A percentile compares a stretch with the other conserved stretches of the same genome.
phyloP scores from a whole-genome alignment of 2,113 vertebrate genomes.

The Sardina pilchardus region DNA sequence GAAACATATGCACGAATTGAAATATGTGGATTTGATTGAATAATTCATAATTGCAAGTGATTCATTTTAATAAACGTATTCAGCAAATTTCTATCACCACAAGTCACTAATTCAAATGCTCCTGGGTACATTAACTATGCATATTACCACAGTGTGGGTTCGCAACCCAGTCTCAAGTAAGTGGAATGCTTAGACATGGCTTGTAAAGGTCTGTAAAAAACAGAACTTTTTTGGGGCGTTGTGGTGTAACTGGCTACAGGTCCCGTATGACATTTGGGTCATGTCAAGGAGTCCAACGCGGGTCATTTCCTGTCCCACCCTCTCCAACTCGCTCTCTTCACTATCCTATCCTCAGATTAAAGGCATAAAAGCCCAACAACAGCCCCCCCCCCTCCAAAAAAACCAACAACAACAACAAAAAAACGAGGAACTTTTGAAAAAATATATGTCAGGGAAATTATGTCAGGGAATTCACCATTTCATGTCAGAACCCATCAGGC shows the following conservation, averaged over 20 bases:
- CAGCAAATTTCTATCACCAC: constrained; percentile 12
- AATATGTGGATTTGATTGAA: constrained; percentile 30
- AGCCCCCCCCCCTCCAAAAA: too few species aligned
- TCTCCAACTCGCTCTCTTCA: too few species aligned
- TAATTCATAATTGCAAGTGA: constrained; percentile 31
- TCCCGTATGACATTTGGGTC: too few species aligned
- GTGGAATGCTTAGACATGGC: neutral
- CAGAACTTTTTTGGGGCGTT: neutral
- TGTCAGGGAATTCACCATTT: neutral
- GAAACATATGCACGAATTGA: constrained; percentile 27
- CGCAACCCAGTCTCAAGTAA: neutral
- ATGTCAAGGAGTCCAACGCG: too few species aligned
- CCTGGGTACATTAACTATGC: constrained; percentile 12
- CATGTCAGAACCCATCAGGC: neutral
- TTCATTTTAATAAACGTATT: constrained; percentile 30
- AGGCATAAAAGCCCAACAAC: too few species aligned
- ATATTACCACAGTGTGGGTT: neutral
- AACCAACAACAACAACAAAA: too few species aligned
- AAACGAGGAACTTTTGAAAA: neutral
- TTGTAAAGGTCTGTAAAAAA: neutral
- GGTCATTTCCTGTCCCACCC: too few species aligned
- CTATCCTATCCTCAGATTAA: too few species aligned
- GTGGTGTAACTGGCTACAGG: too few species aligned
- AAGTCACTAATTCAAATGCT: constrained; percentile 6
- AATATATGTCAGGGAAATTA: too few species aligned